phyloP scores from a whole-genome alignment of 2,797 vertebrate species.

The Micrastur ruficollis region DNA sequence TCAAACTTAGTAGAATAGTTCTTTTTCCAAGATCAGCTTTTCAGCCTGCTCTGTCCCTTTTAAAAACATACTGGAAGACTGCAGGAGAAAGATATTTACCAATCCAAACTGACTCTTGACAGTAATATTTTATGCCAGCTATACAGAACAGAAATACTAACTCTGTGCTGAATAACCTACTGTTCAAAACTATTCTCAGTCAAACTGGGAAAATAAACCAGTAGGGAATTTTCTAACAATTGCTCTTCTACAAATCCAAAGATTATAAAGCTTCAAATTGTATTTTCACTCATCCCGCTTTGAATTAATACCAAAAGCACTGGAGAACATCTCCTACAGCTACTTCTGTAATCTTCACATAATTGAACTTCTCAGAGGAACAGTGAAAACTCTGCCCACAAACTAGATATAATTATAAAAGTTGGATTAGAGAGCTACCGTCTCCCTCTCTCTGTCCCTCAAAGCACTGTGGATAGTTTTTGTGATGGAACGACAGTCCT shows the following conservation, averaged over 20 bases:
- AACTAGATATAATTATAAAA: background rate
- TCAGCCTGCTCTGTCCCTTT: background rate
- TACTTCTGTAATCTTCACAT: conserved; percentile 11
- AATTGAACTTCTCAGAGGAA: conserved; percentile 49
- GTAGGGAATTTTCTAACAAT: conserved; percentile 23
- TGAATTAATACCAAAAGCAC: conserved; percentile 38
- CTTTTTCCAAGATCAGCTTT: background rate
- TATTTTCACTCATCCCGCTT: conserved; percentile 38
- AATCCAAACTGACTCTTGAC: background rate
- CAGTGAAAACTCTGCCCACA: background rate
- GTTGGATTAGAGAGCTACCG: background rate
- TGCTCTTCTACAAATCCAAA: conserved; percentile 22
- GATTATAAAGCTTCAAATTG: conserved; percentile 28
- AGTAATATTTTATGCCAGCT: conserved; percentile 7
- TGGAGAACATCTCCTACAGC: conserved; percentile 20
- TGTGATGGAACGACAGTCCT: background rate
- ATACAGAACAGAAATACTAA: background rate
- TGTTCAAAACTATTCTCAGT: background rate
- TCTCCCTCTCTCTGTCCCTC: background rate
- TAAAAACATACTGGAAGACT: background rate
- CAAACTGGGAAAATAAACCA: conserved; percentile 22
- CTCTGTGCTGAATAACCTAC: background rate
- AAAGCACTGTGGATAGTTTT: background rate
- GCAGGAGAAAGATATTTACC: background rate
- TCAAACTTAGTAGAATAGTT: background rate